Base-by-base conservation (phyloP, 2,888 invertebrate genomes). In the Heliconius ethilla region DNA sequence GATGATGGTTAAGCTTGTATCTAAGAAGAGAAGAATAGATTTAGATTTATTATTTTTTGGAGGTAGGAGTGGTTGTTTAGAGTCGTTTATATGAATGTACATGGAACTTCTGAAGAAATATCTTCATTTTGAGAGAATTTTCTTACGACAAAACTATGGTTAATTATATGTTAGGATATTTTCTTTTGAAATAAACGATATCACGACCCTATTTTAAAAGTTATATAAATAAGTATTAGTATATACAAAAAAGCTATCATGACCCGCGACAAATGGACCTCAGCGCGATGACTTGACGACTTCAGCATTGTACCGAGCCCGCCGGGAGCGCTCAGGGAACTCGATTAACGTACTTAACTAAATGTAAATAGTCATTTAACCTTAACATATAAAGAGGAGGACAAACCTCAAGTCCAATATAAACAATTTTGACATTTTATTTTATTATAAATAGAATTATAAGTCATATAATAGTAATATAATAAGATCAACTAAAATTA, bases 281-380 rank as follows among this genome's bases (percentile, higher is more conserved):
- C 74, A 37, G 85, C 84, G 86, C 87, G 87, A 90, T 90, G 91
- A 91, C 89, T 90, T 83, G 89, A 83, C 88, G 84, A 86, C 84
- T 84, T 79, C 80, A 67, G 74, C 80, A 84, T 87, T 87, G 86
- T 85, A 86, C 84, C 79, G 78, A 81, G 82, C 84, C 84, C 82
- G 82, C 81, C 83, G 83, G 86, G 81, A 83, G 84, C 82, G 74
- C 74, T 75, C 81, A 75, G 75, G 74, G 76, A 78, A 79, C 77
- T 80, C 75, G 75, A 80, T 80, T 78, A 78, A 75, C 75, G 76
- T 77, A 77, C 78, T 77, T 75, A 76, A 65, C 74, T 75, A 78
- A 80, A 78, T 66, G 76, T 75, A 77, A 78, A 78, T 78, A 78
- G 72, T 70, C 70, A 75, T 78, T 78, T 78, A 76, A 75, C 59